Base-by-base conservation (phyloP, 2,797 vertebrate species). In the Lutjanus argentimaculatus region DNA sequence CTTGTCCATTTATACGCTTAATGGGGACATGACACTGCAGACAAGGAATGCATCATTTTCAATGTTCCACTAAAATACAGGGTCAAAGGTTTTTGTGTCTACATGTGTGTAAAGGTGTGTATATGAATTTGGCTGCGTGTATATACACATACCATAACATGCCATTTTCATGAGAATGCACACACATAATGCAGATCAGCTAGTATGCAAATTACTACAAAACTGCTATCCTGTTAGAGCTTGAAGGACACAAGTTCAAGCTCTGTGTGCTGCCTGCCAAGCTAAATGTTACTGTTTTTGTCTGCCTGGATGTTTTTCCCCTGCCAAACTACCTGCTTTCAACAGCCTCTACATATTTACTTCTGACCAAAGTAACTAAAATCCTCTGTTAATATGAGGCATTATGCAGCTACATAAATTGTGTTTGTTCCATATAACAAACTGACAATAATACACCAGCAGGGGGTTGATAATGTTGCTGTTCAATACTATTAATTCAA, bases 161-260 rank as follows among this genome's bases (percentile, higher is more conserved):
- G 30, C 14, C 22, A 48, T 80, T 67, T 80, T 62, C 59, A 72
- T 0, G 15, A 69, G 73, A 75, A 56, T 75, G 64, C 61, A 63
- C 56, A 66, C 71, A 79, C 65, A 72, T 77, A 78, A 86, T 81
- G 77, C 75, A 80, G 79, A 65, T 74, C 76, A 68, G 74, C 73
- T 77, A n/a, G n/a, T 45, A 70, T 82, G 72, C 72, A 82, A 82
- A 85, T 77, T n/a, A 68, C 42, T 17, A 66, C 48, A 72, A 77
- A 53, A 59, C 5, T 66, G 62, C 71, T 67, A 81, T 85, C 65
- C 75, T 74, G 70, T 72, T 72, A 69, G 64, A 73, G 82, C 69
- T 81, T 83, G 82, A 89, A 89, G 67, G 77, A 80, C 75, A 81
- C 22, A 72, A 70, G 67, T 83, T 84, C 58, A 75, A 55, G 52